These are phyloP conservation scores for Pseudorhiza aurosa DNA, from an alignment of 30 jellyfish, hydroid and myxozoan species.

Conservation along the genomic window DNA sequence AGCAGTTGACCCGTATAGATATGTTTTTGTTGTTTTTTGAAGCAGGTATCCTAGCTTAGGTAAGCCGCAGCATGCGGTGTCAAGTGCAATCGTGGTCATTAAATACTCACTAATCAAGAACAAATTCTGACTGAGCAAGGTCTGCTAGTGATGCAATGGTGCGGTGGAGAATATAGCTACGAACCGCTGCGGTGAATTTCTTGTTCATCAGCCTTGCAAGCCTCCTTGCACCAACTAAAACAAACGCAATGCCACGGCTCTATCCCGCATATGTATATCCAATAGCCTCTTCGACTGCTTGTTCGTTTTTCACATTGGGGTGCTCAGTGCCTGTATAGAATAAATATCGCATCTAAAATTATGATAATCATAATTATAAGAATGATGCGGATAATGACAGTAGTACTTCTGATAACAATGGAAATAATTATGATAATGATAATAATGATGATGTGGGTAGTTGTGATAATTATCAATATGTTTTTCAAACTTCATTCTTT, in stretches of 20 bases:
- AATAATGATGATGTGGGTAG: no score
- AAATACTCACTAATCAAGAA: constrained; percentile 24
- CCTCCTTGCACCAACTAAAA: no score
- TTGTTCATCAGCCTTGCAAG: neutral
- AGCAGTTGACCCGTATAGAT: neutral
- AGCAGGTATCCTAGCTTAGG: constrained; percentile 17
- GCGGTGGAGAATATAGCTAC: neutral
- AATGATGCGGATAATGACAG: no score
- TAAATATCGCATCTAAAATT: no score
- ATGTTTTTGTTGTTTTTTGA: neutral
- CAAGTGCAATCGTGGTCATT: constrained; percentile 26
- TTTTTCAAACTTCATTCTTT: no score
- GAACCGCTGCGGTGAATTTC: constrained; percentile 10
- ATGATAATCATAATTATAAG: no score
- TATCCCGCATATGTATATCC: no score
- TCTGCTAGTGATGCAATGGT: constrained; percentile 7
- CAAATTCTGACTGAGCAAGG: constrained; percentile 55
- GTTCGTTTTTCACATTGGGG: no score
- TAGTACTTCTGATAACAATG: neutral
- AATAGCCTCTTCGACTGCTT: no score
- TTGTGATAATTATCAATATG: no score
- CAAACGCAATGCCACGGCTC: no score
- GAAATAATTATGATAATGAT: neutral
- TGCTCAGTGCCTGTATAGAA: no score
- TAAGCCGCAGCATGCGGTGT: constrained; percentile 65